phyloP scores from a whole-genome alignment of 2,888 invertebrate genomes.

The Alitta virens region DNA sequence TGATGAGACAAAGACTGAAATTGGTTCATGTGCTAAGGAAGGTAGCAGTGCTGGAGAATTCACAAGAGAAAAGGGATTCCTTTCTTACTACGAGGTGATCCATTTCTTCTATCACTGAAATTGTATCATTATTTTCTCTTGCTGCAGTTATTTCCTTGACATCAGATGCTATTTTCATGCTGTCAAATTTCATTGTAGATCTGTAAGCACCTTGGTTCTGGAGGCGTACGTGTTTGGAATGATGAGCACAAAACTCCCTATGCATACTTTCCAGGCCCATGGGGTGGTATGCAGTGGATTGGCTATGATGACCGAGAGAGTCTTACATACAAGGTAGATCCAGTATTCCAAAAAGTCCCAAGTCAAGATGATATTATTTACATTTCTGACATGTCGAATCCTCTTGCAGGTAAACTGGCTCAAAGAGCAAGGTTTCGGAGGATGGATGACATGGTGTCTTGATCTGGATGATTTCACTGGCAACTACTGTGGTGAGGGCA shows the following conservation, averaged over 20 bases:
- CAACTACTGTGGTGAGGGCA: conserved; percentile 9
- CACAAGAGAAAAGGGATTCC: conserved; percentile 38
- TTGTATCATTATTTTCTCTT: too few relatives aligned
- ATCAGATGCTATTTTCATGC: too few relatives aligned
- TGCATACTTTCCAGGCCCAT: conserved; percentile 21
- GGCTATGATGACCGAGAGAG: conserved; percentile 42
- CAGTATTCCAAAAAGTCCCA: neutral
- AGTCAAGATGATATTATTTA: too few relatives aligned
- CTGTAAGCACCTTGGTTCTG: conserved; percentile 33
- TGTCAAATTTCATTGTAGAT: conserved; percentile 26
- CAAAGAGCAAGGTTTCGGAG: too few relatives aligned
- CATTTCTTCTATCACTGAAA: too few relatives aligned
- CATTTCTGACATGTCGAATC: too few relatives aligned
- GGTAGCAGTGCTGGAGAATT: conserved; percentile 34
- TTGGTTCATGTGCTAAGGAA: conserved; percentile 33
- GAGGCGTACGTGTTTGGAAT: conserved; percentile 53
- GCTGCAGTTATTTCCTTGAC: too few relatives aligned
- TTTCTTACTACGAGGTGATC: conserved; percentile 45
- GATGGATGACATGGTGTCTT: conserved; percentile 23
- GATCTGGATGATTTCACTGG: conserved; percentile 23
- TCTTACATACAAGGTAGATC: conserved; percentile 37
- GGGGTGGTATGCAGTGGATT: conserved; percentile 41
- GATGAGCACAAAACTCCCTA: conserved; percentile 65
- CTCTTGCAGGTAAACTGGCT: too few relatives aligned
- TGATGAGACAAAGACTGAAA: conserved; percentile 24